Base-by-base conservation (phyloP, 2,888 invertebrate genomes). In the Aricia artaxerxes region DNA sequence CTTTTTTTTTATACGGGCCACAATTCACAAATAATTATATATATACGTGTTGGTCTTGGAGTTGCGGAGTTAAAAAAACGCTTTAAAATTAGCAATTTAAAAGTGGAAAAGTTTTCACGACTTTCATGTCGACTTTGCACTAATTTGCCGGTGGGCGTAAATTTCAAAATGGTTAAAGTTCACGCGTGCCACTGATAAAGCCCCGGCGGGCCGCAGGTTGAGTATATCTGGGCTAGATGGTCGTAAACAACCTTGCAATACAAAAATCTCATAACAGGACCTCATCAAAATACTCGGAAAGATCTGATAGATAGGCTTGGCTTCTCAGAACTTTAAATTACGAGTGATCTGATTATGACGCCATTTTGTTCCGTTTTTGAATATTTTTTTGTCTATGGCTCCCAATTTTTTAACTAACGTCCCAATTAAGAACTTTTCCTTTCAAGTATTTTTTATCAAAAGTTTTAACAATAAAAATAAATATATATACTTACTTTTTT, bases 201-300 rank as follows among this genome's bases (percentile, higher is more conserved):
- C 2, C 44, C 44, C 44, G 49, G 49, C 49, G 49, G 49, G 49
- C 49, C 49, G 49, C 49, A 49, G 49, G 49, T 49, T 49, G 49
- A 49, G 49, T 49, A 9, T 9, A 49, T 49, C 49, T 49, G 49
- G 82, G 60, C 61, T 80, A 60, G 79, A 81, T 72, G 81, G 78
- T 80, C 80, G 81, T 79, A 81, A 80, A 81, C 81, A 79, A 61
- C 61, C 40, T 31, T 44, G 11, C 53, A 61, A 78, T 60, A 64
- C 61, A 53, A 78, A 78, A 78, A 78, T 78, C 69, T 72, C n/a
- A 24, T 78, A 69, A 78, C 69, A 69, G 69, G n/a, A 35, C 72
- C 69, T 69, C 64, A 82, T 82, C 81, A 83, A 82, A 82, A 80
- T 85, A 84, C 85, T 83, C 82, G 83, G 84, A 85, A 85, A 79